A percentile compares a stretch with the other conserved stretches of the same genome.
Evolutionary conservation across 2,113 vertebrate species (phyloP).

Genomic region (Stercorarius parasiticus): DNA sequence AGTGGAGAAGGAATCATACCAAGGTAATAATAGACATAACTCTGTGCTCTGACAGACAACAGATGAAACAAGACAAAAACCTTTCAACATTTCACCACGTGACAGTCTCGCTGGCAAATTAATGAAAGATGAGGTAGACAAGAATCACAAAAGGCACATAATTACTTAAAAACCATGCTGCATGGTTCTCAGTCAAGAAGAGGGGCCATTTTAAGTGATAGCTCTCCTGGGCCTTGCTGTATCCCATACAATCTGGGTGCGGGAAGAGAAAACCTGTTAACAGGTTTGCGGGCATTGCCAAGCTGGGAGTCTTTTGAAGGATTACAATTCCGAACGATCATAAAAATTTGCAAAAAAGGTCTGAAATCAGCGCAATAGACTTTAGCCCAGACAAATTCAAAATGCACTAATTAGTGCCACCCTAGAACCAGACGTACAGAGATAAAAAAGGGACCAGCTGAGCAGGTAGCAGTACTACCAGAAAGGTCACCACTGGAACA

Average conservation of each 20-base stretch:
- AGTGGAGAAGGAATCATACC: not conserved
- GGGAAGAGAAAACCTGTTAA: not conserved
- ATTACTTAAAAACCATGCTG: not conserved
- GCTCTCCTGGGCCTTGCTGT: not conserved
- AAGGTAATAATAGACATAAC: not conserved
- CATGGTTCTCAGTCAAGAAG: not conserved
- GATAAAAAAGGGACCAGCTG: not conserved
- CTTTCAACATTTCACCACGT: not conserved
- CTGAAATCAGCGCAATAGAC: not conserved
- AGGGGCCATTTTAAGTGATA: not conserved
- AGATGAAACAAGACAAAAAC: not conserved
- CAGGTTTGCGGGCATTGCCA: not conserved
- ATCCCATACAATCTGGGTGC: not conserved
- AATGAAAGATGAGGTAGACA: not conserved
- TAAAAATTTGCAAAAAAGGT: not conserved
- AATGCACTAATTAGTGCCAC: not conserved
- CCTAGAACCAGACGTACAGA: not conserved
- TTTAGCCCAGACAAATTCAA: not conserved
- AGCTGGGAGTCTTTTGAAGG: not conserved
- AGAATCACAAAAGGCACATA: not conserved
- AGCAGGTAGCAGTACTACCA: not conserved
- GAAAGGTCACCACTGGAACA: not conserved
- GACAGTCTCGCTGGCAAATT: not conserved
- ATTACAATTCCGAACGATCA: not conserved
- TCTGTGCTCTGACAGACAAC: not conserved